phyloP scores from a whole-genome alignment of 2,113 vertebrate species.

The Phaethon lepturus region DNA sequence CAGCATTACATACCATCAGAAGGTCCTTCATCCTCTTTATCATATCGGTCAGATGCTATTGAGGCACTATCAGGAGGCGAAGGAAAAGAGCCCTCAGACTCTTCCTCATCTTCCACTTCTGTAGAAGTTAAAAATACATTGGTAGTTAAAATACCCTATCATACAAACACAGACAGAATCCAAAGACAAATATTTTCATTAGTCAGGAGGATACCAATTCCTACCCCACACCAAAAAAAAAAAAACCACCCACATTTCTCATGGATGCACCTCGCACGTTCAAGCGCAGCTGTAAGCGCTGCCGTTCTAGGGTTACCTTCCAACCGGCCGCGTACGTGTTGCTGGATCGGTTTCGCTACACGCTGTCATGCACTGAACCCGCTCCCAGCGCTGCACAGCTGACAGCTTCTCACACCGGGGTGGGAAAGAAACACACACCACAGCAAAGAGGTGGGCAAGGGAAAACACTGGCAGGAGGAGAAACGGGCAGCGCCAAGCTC shows the following conservation, averaged over 20 bases:
- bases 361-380: background rate
- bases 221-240: background rate
- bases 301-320: background rate
- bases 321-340: accelerated
- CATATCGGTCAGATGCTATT: slow-evolving; percentile 85
- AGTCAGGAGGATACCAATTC: background rate
- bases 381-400: background rate
- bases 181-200: background rate
- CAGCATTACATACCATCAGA: slow-evolving; percentile 84
- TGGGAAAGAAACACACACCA: background rate
- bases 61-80: slow-evolving; percentile 84
- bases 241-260: background rate
- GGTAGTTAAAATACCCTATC: background rate
- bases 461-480: background rate
- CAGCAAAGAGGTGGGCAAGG: background rate
- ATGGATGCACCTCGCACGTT: background rate
- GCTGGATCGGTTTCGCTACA: background rate
- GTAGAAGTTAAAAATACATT: slow-evolving; percentile 27
- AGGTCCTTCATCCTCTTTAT: slow-evolving; percentile 88
- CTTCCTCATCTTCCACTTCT: slow-evolving; percentile 83
- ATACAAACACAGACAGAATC: background rate
- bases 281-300: accelerated
- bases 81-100: slow-evolving; percentile 80
- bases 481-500: background rate
- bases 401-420: background rate